Evolutionary conservation across 1,140 invertebrate genomes (phyloP).

Genomic region (Lasioglossum albipes): DNA sequence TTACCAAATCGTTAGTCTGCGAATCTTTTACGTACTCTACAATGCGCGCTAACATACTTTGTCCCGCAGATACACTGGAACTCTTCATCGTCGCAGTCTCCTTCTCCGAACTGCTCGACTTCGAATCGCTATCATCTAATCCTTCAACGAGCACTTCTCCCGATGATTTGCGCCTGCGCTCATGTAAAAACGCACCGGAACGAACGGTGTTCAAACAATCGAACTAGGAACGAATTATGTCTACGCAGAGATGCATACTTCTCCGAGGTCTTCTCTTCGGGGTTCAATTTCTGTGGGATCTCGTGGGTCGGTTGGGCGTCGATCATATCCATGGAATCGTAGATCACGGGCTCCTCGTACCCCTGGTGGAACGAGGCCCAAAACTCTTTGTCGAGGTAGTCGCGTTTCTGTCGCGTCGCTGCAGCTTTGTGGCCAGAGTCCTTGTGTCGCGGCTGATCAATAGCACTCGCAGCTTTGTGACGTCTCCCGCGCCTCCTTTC

Average conservation of each 20-base stretch:
- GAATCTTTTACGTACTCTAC: too few species aligned
- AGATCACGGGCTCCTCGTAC: constrained; percentile 60
- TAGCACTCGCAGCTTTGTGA: constrained; percentile 20
- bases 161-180: background rate
- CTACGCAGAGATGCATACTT: constrained; percentile 9
- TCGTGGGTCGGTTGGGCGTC: background rate
- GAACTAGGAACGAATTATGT: too few species aligned
- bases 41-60: background rate
- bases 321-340: constrained; percentile 27
- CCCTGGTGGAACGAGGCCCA: constrained; percentile 34
- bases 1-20: too few species aligned
- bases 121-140: background rate
- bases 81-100: background rate
- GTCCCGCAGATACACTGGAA: background rate
- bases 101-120: background rate
- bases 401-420: constrained; percentile 47
- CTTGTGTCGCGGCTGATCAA: constrained; percentile 26
- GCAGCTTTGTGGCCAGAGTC: constrained; percentile 4
- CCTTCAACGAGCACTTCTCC: background rate
- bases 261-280: background rate
- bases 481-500: constrained; percentile 32
- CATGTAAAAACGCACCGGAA: too few species aligned
- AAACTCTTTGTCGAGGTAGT: constrained; percentile 33
- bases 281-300: too few species aligned
- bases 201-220: too few species aligned